Evolutionary conservation across 2,113 vertebrate genomes (phyloP), one percentile per base, ranked within the genome.

Genomic region (Limanda limanda): DNA sequence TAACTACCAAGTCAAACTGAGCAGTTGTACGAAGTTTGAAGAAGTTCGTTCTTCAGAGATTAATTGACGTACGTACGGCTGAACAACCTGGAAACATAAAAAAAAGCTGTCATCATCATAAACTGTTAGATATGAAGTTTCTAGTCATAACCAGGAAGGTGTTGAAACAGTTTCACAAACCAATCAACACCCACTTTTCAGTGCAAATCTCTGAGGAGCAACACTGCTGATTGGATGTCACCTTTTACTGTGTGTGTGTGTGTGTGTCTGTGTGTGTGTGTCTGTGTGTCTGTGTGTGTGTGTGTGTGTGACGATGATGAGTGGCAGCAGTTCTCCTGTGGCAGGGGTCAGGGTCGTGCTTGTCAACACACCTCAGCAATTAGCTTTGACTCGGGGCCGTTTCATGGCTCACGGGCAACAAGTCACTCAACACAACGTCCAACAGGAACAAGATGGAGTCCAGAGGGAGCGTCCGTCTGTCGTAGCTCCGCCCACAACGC

Each of bases 341-440:
- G 40, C 40, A 42, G 76, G 76, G 78, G 74, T 86, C 71, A 70
- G 24, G 73, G 10, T 57, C 2, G 31, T 31, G 70, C 87, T 86
- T 84, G 89, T 87, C 85, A 84, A 81, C 87, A 82, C 74, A 81
- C 61, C 61, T 70, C 47, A 13, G 12, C 40, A 13, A 42, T 82
- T 56, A 91, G 71, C 68, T 83, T 48, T 25, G 76, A 79, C 68
- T 77, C 0, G 10, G 20, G 57, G 45, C 58, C 21, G 63, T 82
- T 77, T 80, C 37, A 2, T 25, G 12, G 60, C 74, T 42, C 61
- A 3, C 40, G 55, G 47, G 67, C 63, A 54, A 66, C 52, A 21
- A 8, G 68, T 67, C 54, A 23, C 31, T 73, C 54, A 40, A 55
- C 59, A 47, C 27, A 56, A 79, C 71, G 31, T 51, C 21, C 20